Percentiles rank a stretch among this genome's conserved stretches.
These are phyloP conservation scores for Flexamia atlantica DNA, from an alignment of 2,888 invertebrate genomes.

Conservation along the genomic window DNA sequence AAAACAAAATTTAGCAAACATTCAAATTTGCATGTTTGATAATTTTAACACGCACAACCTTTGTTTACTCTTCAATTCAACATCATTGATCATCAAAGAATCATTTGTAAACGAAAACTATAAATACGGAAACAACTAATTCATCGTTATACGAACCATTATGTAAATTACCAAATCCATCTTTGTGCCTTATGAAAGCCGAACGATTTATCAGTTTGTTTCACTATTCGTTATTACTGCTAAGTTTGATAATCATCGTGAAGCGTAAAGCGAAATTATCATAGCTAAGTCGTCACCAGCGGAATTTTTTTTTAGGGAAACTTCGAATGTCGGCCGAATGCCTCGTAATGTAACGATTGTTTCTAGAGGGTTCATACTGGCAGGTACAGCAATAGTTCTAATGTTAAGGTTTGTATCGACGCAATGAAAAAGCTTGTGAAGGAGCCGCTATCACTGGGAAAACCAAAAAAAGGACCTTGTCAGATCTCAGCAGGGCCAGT, in stretches of 20 bases:
- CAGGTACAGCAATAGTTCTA: conserved; percentile 20
- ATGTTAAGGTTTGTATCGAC: conserved; percentile 25
- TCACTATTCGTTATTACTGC: no score
- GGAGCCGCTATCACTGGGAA: conserved; percentile 3
- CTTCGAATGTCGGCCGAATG: background rate
- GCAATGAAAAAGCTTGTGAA: background rate
- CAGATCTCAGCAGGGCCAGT: no score
- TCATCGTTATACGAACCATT: background rate
- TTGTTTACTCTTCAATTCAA: background rate
- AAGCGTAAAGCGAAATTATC: background rate
- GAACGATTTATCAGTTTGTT: conserved; percentile 6
- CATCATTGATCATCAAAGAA: background rate
- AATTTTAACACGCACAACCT: conserved; percentile 1
- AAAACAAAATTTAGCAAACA: no score
- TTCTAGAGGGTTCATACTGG: background rate
- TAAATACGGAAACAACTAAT: no score
- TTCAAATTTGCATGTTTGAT: no score
- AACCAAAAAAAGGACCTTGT: no score
- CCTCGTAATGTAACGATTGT: background rate
- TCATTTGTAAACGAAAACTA: no score
- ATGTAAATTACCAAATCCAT: conserved; percentile 19
- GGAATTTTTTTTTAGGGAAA: conserved; percentile 18
- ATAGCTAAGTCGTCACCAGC: background rate
- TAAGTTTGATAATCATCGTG: background rate
- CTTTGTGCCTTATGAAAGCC: conserved; percentile 42